Conservation (phyloP, 1,140 invertebrate genomes). For the Cardiocondyla obscurior region DNA sequence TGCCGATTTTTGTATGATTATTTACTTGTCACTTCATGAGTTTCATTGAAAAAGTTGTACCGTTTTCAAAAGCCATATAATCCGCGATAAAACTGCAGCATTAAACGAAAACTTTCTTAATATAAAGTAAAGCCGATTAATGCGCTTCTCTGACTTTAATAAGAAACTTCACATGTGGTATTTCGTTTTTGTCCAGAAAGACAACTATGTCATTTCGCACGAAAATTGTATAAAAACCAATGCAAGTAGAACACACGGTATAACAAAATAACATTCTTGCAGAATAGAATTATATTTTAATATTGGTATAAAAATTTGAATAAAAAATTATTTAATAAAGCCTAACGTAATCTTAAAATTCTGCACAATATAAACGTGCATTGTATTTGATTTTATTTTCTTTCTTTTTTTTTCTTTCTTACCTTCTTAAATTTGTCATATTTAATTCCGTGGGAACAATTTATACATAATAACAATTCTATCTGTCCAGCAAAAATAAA, state of each 20-base stretch:
- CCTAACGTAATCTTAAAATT: neutral
- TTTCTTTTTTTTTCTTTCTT: no score
- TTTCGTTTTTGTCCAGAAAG: neutral
- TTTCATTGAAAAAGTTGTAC: conserved; percentile 30
- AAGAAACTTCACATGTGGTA: conserved; percentile 17
- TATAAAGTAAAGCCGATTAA: conserved; percentile 38
- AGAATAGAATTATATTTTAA: neutral
- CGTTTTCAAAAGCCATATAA: conserved; percentile 21
- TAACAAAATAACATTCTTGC: neutral
- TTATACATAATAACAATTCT: neutral
- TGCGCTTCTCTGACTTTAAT: conserved; percentile 21
- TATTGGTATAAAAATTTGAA: neutral
- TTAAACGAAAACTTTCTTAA: conserved; percentile 43
- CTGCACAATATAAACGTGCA: neutral
- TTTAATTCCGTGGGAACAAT: neutral
- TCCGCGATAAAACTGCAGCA: conserved; percentile 10
- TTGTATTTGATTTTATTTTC: neutral
- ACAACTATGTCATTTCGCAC: neutral
- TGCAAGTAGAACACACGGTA: neutral
- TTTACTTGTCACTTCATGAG: neutral
- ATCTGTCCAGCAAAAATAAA: neutral
- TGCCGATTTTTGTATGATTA: neutral
- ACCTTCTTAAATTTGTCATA: neutral
- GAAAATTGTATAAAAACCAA: neutral
- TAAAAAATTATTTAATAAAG: neutral